Evolutionary conservation across 2,888 invertebrate genomes (phyloP).

Genomic region (Harpalus rufipes): DNA sequence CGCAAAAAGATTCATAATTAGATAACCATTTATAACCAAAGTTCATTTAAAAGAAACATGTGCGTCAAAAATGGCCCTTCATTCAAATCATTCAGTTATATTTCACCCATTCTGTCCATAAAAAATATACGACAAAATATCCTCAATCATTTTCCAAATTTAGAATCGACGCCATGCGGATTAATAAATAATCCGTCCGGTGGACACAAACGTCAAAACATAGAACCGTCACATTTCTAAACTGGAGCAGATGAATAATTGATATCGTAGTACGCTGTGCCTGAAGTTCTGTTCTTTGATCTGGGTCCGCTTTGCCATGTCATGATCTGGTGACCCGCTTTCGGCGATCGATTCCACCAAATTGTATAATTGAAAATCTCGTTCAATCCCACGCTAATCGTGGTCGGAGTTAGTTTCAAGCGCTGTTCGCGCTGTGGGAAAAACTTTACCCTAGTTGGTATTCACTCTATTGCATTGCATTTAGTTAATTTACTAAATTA

Average conservation of each 20-base stretch:
- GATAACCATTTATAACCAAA: too few species aligned
- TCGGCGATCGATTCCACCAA: constrained; percentile 24
- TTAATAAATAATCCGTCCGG: too few species aligned
- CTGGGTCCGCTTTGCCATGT: background rate
- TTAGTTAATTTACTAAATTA: too few species aligned
- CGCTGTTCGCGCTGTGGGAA: background rate
- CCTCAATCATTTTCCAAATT: too few species aligned
- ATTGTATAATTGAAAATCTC: constrained; percentile 57
- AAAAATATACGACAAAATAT: too few species aligned
- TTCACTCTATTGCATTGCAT: too few species aligned
- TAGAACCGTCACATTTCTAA: constrained; percentile 14
- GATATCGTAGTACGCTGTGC: constrained; percentile 11
- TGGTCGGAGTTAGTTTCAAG: background rate
- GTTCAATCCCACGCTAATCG: constrained; percentile 31
- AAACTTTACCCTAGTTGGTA: background rate
- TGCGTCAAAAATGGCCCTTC: too few species aligned
- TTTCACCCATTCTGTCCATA: too few species aligned
- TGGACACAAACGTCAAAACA: constrained; percentile 8
- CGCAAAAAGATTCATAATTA: too few species aligned
- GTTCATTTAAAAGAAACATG: too few species aligned
- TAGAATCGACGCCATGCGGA: too few species aligned
- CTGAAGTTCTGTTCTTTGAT: constrained; percentile 11
- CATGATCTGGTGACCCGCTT: constrained; percentile 40
- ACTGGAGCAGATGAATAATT: constrained; percentile 11
- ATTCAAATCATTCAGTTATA: too few species aligned